These are phyloP conservation scores for Crambe crambe DNA, from an alignment of 37 sponge, comb jelly and placozoan species.

Conservation along the genomic window DNA sequence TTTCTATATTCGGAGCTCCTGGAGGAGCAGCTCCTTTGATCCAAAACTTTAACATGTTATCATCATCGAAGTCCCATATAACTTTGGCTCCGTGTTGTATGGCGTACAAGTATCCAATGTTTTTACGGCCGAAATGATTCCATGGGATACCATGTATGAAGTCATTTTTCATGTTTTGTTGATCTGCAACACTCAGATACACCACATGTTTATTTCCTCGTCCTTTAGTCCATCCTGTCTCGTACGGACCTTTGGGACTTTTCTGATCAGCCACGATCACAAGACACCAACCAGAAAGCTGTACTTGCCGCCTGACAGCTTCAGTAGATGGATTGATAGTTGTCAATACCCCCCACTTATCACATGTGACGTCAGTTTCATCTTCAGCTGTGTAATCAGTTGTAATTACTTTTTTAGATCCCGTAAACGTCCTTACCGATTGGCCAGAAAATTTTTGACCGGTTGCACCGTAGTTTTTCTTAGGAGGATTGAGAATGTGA, in stretches of 20 bases:
- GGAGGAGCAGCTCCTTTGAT: slow-evolving; percentile 42
- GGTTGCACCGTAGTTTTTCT: too few species aligned
- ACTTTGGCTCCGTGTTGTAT: slow-evolving; percentile 53
- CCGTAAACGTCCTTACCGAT: too few species aligned
- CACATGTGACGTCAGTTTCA: too few species aligned
- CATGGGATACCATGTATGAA: slow-evolving; percentile 45
- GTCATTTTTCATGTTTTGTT: slow-evolving; percentile 4
- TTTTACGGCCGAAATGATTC: slow-evolving; percentile 64
- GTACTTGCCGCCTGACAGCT: slow-evolving; percentile 35
- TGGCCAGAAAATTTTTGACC: too few species aligned
- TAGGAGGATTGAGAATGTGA: too few species aligned
- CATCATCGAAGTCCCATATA: slow-evolving; percentile 74
- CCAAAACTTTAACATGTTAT: slow-evolving; percentile 67
- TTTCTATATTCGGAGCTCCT: slow-evolving; percentile 35
- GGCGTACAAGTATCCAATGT: slow-evolving; percentile 70
- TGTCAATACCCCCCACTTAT: too few species aligned
- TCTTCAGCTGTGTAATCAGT: too few species aligned
- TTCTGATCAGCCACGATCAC: slow-evolving; percentile 65
- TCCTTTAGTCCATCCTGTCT: slow-evolving; percentile 32
- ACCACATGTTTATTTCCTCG: slow-evolving; percentile 39
- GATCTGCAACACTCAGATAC: slow-evolving; percentile 36
- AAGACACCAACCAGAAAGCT: slow-evolving; percentile 49
- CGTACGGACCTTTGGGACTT: slow-evolving; percentile 10
- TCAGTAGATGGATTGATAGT: too few species aligned
- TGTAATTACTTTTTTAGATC: too few species aligned